Base-by-base conservation (phyloP, 2,888 invertebrate species). In the Acanthosepion lycidas region DNA sequence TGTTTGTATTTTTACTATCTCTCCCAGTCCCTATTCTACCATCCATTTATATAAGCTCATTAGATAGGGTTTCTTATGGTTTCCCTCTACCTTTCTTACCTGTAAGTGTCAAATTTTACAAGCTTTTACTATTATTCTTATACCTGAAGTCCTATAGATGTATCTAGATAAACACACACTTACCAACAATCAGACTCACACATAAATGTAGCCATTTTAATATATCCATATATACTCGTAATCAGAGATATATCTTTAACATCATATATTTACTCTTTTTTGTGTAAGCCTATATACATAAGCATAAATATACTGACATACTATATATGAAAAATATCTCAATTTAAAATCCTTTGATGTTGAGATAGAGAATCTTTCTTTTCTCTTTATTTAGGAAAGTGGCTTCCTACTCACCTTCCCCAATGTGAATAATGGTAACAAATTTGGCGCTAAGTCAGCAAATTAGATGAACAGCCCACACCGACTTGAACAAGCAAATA, bases 301-400 rank as follows among this genome's bases (percentile, higher is more conserved):
- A 1, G n/a, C 4, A 78, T n/a, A 78, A 28, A 78, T 12, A 6
- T n/a, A 15, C n/a, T n/a, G 8, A 15, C n/a, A 78, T 78, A 8
- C 12, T 4, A 64, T 64, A 28, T 9, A 64, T 64, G 64, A 64
- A 64, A 64, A 64, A 26, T 64, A 78, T 78, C 28, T 78, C 78
- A n/a, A 78, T 28, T 78, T 78, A 28, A 78, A n/a, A 78, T 78
- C n/a, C 78, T 78, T 78, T 78, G 78, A 78, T 78, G 78, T 78
- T 9, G 78, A 12, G 78, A 78, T 78, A n/a, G 9, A 78, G 78
- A 9, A 78, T 78, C n/a, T 78, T 78, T 12, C n/a, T 78, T 64
- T n/a, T n/a, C 78, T 78, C 78, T 78, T 78, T 59, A 23, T 59
- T 78, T n/a, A 78, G 78, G 8, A 78, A 78, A n/a, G n/a, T 78